A percentile compares a stretch with the other conserved stretches of the same genome.
Conservation (phyloP, 1,140 invertebrate genomes). For the Phthorimaea operculella region DNA sequence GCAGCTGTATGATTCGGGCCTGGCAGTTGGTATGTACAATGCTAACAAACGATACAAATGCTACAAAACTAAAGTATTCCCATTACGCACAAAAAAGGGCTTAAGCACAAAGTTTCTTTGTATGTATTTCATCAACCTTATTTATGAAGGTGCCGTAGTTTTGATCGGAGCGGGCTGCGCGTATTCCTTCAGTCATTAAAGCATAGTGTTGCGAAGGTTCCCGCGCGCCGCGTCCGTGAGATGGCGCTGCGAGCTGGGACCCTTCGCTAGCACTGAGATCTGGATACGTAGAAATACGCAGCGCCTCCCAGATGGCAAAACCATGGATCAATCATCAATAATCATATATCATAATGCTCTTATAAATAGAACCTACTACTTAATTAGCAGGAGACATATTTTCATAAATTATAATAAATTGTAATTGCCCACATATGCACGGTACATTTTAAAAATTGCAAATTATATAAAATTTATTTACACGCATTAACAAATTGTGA, state of each 20-base stretch:
- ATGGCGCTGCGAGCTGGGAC: background rate
- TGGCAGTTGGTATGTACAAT: background rate
- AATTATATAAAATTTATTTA: constrained; percentile 2
- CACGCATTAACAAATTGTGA: constrained; percentile 1
- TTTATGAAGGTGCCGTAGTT: background rate
- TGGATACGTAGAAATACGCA: background rate
- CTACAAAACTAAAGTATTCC: background rate
- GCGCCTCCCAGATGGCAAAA: background rate
- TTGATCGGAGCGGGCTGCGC: background rate
- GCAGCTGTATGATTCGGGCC: too few species aligned
- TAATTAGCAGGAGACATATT: constrained; percentile 61
- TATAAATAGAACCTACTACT: constrained; percentile 13
- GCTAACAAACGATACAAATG: background rate
- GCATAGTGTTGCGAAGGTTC: background rate
- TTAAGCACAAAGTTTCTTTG: background rate
- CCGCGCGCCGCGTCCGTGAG: background rate
- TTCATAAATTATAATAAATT: constrained; percentile 52
- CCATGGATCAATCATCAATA: background rate
- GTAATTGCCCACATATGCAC: constrained; percentile 57
- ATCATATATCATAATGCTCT: background rate
- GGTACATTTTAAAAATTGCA: background rate
- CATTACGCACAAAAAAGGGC: background rate
- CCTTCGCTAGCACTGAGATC: constrained; percentile 1
- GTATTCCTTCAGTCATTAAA: background rate
- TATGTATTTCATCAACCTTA: background rate